Conservation (phyloP, 2,797 vertebrate genomes). For the Chaunax sp. region DNA sequence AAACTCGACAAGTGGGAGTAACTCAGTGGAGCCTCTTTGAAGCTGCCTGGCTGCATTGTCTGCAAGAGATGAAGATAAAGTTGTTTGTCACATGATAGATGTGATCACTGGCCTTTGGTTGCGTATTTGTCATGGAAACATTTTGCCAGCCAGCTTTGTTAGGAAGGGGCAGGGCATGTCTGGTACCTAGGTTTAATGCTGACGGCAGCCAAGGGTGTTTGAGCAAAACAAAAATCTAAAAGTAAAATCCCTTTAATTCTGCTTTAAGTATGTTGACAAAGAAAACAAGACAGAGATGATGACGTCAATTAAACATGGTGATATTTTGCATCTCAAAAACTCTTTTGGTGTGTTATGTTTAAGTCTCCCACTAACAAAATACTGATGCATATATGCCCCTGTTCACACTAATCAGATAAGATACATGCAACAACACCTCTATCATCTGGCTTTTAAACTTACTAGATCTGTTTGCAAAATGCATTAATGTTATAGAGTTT, state of each 20-base stretch:
- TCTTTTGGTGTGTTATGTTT: neutral
- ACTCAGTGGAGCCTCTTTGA: conserved; percentile 23
- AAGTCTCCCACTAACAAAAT: neutral
- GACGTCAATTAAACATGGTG: neutral
- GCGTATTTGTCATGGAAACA: conserved; percentile 34
- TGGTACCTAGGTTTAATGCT: conserved; percentile 19
- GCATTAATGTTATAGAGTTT: no score
- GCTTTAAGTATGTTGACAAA: neutral
- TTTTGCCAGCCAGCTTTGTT: conserved; percentile 14
- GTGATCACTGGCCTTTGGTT: conserved; percentile 18
- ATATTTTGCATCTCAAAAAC: neutral
- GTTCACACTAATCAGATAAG: no score
- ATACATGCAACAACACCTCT: neutral
- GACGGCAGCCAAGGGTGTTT: neutral
- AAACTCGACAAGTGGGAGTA: conserved; percentile 34
- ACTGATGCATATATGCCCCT: no score
- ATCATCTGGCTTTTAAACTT: no score
- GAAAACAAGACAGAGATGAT: neutral
- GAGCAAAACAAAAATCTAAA: neutral
- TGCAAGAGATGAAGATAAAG: conserved; percentile 11
- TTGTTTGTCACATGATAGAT: conserved; percentile 26
- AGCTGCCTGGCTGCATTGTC: neutral
- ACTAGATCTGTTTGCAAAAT: no score
- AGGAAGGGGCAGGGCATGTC: neutral
- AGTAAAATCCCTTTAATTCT: neutral